A percentile compares a stretch with the other conserved stretches of the same genome.
These are phyloP conservation scores for Apocheima hispidaria DNA, from an alignment of 2,888 invertebrate species.

Conservation along the genomic window DNA sequence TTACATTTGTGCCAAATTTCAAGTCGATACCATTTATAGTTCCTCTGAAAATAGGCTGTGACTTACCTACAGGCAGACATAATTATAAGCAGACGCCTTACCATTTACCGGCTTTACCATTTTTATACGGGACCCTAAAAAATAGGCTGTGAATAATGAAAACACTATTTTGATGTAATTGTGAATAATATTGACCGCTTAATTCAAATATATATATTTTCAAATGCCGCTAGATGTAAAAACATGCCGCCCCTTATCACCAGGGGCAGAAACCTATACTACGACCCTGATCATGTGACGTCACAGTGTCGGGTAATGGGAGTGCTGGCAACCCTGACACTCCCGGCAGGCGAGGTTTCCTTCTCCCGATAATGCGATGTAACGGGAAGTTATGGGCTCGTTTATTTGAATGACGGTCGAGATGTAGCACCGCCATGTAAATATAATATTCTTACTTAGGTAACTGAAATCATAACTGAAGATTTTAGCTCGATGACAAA, in stretches of 20 bases:
- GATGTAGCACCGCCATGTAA: constrained; percentile 12
- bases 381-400: constrained; percentile 33
- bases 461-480: constrained; percentile 1
- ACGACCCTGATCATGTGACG: background rate
- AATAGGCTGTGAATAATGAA: too few relatives aligned
- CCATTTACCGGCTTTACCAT: too few relatives aligned
- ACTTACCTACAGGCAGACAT: too few relatives aligned
- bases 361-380: constrained; percentile 38
- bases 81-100: too few relatives aligned
- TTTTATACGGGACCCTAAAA: too few relatives aligned
- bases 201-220: too few relatives aligned
- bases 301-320: constrained; percentile 9
- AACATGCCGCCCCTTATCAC: background rate
- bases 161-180: too few relatives aligned
- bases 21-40: too few relatives aligned
- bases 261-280: background rate
- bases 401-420: constrained; percentile 39
- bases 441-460: background rate
- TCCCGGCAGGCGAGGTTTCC: constrained; percentile 18
- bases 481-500: background rate
- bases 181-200: too few relatives aligned
- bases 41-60: too few relatives aligned
- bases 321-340: constrained; percentile 8
- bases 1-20: too few relatives aligned
- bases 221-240: too few relatives aligned